Evolutionary conservation across 1,140 invertebrate genomes (phyloP).

Genomic region (Ostrea edulis): DNA sequence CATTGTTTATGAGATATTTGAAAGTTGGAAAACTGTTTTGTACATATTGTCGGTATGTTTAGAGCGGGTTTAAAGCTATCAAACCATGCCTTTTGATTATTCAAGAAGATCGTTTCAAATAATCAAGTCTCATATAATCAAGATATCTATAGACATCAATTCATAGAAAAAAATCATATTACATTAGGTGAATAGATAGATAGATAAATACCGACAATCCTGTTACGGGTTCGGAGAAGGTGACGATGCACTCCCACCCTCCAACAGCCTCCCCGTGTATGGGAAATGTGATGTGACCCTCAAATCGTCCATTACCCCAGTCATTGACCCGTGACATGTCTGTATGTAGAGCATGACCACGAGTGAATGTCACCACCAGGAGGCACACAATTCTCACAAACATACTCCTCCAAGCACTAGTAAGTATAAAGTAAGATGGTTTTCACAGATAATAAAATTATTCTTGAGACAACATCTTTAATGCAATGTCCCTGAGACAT

Average conservation of each 20-base stretch:
- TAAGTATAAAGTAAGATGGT: background rate
- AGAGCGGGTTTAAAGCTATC: too few relatives aligned
- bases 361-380: background rate
- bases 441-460: too few relatives aligned
- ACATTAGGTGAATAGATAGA: background rate
- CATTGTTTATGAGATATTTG: too few relatives aligned
- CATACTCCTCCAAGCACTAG: background rate
- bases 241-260: constrained; percentile 60
- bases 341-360: constrained; percentile 7
- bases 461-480: too few relatives aligned
- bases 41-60: too few relatives aligned
- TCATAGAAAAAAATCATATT: too few relatives aligned
- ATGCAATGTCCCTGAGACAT: too few relatives aligned
- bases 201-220: constrained; percentile 47
- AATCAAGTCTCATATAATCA: too few relatives aligned
- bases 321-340: constrained; percentile 48
- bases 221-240: constrained; percentile 54
- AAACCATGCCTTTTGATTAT: too few relatives aligned
- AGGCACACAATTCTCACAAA: background rate
- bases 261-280: constrained; percentile 49
- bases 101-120: too few relatives aligned
- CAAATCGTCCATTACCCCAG: constrained; percentile 55
- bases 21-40: too few relatives aligned
- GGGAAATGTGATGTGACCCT: constrained; percentile 48
- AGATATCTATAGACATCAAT: too few relatives aligned